phyloP scores from a whole-genome alignment of 2,888 invertebrate genomes.

The Liopterus haemorrhoidalis region DNA sequence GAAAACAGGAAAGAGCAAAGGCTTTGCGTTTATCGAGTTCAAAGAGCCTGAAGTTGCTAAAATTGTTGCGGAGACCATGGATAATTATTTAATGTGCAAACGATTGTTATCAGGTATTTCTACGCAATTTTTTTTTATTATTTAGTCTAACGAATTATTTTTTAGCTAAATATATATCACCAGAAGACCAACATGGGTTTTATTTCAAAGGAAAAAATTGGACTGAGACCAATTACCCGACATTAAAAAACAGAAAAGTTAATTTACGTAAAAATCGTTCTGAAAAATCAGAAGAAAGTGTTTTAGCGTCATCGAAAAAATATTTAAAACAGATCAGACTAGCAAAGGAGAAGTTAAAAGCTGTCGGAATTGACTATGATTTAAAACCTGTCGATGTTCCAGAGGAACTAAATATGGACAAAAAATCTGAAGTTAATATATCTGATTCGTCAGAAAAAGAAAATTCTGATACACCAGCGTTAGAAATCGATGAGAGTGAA shows the following conservation, averaged over 20 bases:
- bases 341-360: slow-evolving; percentile 47
- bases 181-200: slow-evolving; percentile 53
- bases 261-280: slow-evolving; percentile 47
- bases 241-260: slow-evolving; percentile 43
- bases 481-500: slow-evolving; percentile 27
- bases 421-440: slow-evolving; percentile 16
- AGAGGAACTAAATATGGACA: slow-evolving; percentile 33
- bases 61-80: slow-evolving; percentile 93
- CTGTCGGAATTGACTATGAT: slow-evolving; percentile 51
- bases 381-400: slow-evolving; percentile 51
- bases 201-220: slow-evolving; percentile 53
- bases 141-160: slow-evolving; percentile 28
- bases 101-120: slow-evolving; percentile 74
- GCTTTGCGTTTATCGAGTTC: slow-evolving; percentile 90
- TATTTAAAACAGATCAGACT: slow-evolving; percentile 46
- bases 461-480: slow-evolving; percentile 29
- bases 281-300: slow-evolving; percentile 43
- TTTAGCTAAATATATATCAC: slow-evolving; percentile 62
- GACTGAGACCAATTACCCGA: slow-evolving; percentile 49
- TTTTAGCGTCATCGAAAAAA: slow-evolving; percentile 45
- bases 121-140: background rate
- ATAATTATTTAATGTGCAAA: slow-evolving; percentile 95
- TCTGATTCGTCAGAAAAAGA: slow-evolving; percentile 28
- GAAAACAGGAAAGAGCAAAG: slow-evolving; percentile 77
- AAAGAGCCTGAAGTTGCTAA: slow-evolving; percentile 76